A percentile compares a stretch with the other conserved stretches of the same genome.
Conservation (phyloP, 92 coral and sea anemone genomes). For the Epizoanthus ramosus region DNA sequence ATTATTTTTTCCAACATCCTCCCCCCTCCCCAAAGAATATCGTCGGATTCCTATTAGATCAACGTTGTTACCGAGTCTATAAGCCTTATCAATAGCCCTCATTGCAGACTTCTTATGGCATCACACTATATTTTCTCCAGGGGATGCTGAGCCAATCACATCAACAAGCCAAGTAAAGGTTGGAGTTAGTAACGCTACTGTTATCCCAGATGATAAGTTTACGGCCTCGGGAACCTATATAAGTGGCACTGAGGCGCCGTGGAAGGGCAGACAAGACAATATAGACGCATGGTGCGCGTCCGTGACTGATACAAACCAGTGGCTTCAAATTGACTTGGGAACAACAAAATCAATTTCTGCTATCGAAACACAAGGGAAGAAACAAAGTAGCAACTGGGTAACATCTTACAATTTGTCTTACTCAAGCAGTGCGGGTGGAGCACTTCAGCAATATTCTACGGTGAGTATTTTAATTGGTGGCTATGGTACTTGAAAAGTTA, state of each 20-base stretch:
- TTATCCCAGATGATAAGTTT: slow-evolving; percentile 1
- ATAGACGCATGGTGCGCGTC: slow-evolving; percentile 8
- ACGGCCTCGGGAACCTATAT: not conserved
- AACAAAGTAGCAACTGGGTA: not conserved
- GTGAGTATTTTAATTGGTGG: not conserved
- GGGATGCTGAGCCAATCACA: no score
- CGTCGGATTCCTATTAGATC: no score
- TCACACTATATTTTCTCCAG: no score
- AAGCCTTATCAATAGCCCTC: no score
- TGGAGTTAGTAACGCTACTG: slow-evolving; percentile 1
- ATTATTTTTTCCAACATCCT: no score
- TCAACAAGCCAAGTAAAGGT: not conserved
- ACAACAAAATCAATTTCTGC: not conserved
- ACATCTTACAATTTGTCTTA: not conserved
- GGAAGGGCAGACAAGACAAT: not conserved
- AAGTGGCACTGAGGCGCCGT: not conserved
- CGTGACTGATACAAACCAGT: slow-evolving; percentile 7
- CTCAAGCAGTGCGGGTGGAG: no score
- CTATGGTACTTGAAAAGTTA: no score
- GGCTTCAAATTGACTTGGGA: slow-evolving; percentile 28
- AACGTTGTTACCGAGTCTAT: no score
- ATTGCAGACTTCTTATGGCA: no score
- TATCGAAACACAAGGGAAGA: slow-evolving; percentile 2
- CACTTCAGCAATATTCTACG: not conserved
- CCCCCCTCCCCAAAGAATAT: no score